Conservation (phyloP, 1,140 invertebrate genomes). For the Penaeus japonicus region DNA sequence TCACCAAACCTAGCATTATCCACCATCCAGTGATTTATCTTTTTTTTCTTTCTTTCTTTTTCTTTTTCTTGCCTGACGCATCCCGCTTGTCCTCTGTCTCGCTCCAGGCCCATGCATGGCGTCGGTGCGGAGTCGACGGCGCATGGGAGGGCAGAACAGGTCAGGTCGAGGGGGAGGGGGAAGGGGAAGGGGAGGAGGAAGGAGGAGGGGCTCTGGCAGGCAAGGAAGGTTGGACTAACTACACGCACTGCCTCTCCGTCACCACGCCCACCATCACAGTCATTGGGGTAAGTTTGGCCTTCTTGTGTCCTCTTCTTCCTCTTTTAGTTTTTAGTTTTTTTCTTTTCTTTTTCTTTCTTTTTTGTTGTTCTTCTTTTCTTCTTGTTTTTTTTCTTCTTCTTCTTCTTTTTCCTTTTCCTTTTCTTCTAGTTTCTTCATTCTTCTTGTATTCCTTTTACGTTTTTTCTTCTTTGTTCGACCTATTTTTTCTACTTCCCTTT, state of each 20-base stretch:
- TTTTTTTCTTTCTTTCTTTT: too few relatives aligned
- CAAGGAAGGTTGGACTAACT: not conserved
- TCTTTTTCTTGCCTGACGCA: too few relatives aligned
- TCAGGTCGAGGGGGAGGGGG: too few relatives aligned
- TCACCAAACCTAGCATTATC: too few relatives aligned
- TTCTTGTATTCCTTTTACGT: too few relatives aligned
- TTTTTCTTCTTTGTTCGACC: not conserved
- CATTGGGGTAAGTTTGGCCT: slow-evolving; percentile 11
- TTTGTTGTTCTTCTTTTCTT: too few relatives aligned
- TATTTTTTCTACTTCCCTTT: not conserved
- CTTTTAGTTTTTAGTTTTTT: not conserved
- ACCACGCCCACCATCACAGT: slow-evolving; percentile 21
- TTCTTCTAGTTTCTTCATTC: not conserved
- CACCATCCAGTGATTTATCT: too few relatives aligned
- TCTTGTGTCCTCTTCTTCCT: not conserved
- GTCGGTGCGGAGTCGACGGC: too few relatives aligned
- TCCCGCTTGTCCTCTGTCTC: too few relatives aligned
- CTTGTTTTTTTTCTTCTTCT: not conserved
- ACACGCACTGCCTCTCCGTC: slow-evolving; percentile 19
- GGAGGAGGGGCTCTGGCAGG: slow-evolving; percentile 17
- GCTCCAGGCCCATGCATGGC: too few relatives aligned
- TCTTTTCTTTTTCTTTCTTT: not conserved
- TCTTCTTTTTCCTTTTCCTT: not conserved
- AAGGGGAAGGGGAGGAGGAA: not conserved
- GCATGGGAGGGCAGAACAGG: too few relatives aligned